Percentiles rank a stretch among this genome's conserved stretches.
Evolutionary conservation across 2,888 invertebrate species (phyloP).

Genomic region (Orchesellides sinensis): DNA sequence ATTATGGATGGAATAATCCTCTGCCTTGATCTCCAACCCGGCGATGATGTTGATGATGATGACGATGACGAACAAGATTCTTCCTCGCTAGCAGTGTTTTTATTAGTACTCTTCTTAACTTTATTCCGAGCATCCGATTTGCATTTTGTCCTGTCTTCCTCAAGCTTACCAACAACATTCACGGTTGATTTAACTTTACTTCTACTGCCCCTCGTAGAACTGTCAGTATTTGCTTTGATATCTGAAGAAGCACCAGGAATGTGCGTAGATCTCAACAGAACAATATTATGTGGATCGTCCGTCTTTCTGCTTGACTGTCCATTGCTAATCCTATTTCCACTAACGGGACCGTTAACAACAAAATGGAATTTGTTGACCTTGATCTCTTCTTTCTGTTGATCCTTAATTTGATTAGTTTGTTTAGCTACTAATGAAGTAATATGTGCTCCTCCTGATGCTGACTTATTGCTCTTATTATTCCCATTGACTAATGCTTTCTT

Average conservation of each 20-base stretch:
- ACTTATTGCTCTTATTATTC: background rate
- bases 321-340: conserved; percentile 24
- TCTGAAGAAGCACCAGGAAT: background rate
- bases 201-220: background rate
- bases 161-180: background rate
- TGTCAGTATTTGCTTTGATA: background rate
- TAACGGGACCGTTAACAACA: background rate
- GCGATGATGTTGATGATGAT: background rate
- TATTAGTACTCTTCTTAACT: background rate
- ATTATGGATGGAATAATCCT: conserved; percentile 39
- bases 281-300: conserved; percentile 10
- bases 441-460: conserved; percentile 26
- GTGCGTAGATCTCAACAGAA: too few relatives aligned
- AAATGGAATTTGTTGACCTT: conserved; percentile 19
- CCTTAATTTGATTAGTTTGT: conserved; percentile 61
- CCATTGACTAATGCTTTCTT: background rate
- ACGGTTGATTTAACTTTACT: background rate
- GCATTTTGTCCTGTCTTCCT: background rate
- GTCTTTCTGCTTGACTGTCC: too few relatives aligned
- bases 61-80: conserved; percentile 17
- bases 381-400: conserved; percentile 25
- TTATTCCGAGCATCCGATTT: background rate
- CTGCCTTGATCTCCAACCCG: background rate
- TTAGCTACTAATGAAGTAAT: conserved; percentile 50
- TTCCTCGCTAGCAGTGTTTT: conserved; percentile 1